Evolutionary conservation across 1,140 invertebrate species (phyloP), one percentile per base, ranked within the genome.

Genomic region (Diorhabda carinulata): DNA sequence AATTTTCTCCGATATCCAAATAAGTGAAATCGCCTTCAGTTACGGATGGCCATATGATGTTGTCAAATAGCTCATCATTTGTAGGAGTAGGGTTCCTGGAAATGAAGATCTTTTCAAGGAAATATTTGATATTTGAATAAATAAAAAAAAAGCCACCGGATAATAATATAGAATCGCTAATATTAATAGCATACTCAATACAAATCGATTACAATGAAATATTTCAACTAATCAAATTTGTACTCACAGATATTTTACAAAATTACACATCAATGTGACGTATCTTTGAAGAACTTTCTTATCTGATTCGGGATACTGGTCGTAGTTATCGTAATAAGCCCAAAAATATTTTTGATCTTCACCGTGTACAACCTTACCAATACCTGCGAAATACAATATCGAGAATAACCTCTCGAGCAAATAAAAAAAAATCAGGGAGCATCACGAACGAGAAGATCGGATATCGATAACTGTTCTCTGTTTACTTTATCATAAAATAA

Each of bases 81-180:
- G n/a, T 9, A 6, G 64, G 52, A 9, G 64, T 65, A 40, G 64
- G 64, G 57, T 65, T 65, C 40, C 64, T 65, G 9, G 43, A 65
- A 65, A 63, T 42, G 5, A 63, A 25, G 25, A 25, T 25, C 25
- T 25, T 25, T 25, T 25, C 25, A 25, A 25, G 25, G 25, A 25
- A 25, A 25, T 25, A 25, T 25, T 25, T 25, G 25, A 25, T 25
- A 25, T 25, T 25, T 25, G 25, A 25, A 25, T 25, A 25, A 25
- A 25, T 25, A 25, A 1, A 25, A 25, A 25, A 25, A 25, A 25
- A 25, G 2, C 25, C 25, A 25, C 25, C 25, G 2, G 0, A 25
- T 1, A 25, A 25, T 25, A 25, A 25, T 25, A 25, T 25, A 25
- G 25, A 25, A 25, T 1, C 25, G 1, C 25, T 25, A 25, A 25